Evolutionary conservation across 2,888 invertebrate genomes (phyloP).

Genomic region (Stenichneumon culpator): DNA sequence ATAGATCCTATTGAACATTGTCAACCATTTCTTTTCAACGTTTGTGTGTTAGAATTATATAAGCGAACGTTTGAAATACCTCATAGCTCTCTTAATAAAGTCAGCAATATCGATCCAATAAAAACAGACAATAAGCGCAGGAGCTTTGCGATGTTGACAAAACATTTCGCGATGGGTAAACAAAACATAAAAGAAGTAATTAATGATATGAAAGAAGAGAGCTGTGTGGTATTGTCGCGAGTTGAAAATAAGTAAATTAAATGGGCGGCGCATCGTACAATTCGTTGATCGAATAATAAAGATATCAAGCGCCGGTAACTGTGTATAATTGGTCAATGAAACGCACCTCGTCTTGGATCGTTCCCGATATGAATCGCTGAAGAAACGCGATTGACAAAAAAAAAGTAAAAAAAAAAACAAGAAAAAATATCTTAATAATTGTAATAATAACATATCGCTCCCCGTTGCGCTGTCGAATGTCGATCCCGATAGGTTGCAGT

Average conservation of each 20-base stretch:
- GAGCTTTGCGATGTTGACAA: conserved; percentile 3
- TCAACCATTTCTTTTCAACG: conserved; percentile 80
- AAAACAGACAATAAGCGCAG: conserved; percentile 16
- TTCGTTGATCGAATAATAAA: conserved; percentile 58
- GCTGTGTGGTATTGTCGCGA: conserved; percentile 53
- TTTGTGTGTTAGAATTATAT: conserved; percentile 77
- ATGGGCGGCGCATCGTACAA: conserved; percentile 52
- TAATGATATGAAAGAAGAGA: conserved; percentile 27
- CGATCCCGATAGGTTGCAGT: conserved; percentile 63
- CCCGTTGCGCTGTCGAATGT: conserved; percentile 65
- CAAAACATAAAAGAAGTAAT: conserved; percentile 1
- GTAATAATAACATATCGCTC: conserved; percentile 66
- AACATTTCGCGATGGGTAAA: conserved; percentile 23
- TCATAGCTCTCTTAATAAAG: conserved; percentile 56
- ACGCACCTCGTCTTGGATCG: conserved; percentile 49
- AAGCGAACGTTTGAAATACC: conserved; percentile 43
- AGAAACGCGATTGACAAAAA: background rate
- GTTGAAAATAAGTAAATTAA: conserved; percentile 40
- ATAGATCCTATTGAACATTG: conserved; percentile 74
- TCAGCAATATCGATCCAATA: conserved; percentile 1
- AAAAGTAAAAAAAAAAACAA: conserved; percentile 9
- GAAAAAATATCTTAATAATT: conserved; percentile 56
- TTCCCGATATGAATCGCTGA: conserved; percentile 31
- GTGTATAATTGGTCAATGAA: conserved; percentile 57
- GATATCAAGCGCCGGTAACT: conserved; percentile 43